phyloP scores from a whole-genome alignment of 2,113 vertebrate species.

The Xenopus laevis region DNA sequence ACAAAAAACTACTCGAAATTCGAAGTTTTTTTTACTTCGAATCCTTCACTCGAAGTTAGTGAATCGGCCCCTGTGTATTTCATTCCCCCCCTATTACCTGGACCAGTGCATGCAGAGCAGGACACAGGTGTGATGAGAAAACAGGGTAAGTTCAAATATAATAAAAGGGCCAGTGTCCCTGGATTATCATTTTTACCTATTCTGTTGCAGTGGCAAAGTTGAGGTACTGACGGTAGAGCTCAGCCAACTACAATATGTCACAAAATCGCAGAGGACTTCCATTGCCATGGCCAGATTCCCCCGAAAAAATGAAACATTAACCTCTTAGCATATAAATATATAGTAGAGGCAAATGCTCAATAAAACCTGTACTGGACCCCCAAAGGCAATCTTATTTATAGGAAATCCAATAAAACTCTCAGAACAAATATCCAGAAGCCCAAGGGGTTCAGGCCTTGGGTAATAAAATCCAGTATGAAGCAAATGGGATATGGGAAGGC shows the following conservation, averaged over 20 bases:
- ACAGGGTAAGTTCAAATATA: too few species aligned
- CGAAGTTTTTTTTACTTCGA: too few species aligned
- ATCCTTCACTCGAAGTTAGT: too few species aligned
- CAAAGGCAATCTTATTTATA: slow-evolving; percentile 64
- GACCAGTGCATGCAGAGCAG: too few species aligned
- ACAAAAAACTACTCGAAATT: too few species aligned
- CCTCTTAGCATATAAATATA: slow-evolving; percentile 51
- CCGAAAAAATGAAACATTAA: slow-evolving; percentile 52
- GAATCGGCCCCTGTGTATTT: too few species aligned
- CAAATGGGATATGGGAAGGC: slow-evolving; percentile 60
- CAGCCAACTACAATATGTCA: slow-evolving; percentile 67
- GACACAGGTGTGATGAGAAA: too few species aligned
- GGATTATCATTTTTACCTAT: background rate
- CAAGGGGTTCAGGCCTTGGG: slow-evolving; percentile 53
- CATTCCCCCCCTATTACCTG: too few species aligned
- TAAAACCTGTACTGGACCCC: slow-evolving; percentile 68
- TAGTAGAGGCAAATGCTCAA: slow-evolving; percentile 60
- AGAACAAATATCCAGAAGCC: slow-evolving; percentile 65
- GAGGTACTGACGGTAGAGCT: slow-evolving; percentile 26
- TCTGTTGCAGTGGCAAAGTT: background rate
- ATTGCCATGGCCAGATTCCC: slow-evolving; percentile 67
- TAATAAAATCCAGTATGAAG: slow-evolving; percentile 65
- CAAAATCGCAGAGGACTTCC: slow-evolving; percentile 47
- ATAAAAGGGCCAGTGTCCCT: too few species aligned
- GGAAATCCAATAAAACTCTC: slow-evolving; percentile 70